Evolutionary conservation across 2,113 vertebrate genomes (phyloP), one percentile per base, ranked within the genome.

Genomic region (Meleagris gallopavo): DNA sequence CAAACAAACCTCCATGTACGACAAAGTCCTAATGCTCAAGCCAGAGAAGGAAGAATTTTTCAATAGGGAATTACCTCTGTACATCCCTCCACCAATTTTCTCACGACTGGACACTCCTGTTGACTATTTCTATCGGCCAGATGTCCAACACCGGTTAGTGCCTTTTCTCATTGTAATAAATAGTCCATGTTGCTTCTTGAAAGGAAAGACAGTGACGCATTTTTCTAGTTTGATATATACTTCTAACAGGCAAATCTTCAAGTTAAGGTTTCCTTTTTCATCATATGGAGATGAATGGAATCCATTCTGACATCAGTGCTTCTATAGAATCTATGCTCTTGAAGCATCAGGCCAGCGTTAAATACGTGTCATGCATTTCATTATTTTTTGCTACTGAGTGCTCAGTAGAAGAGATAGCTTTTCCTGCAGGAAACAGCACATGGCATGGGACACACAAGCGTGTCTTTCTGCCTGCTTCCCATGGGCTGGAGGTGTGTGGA

Each of bases 71-170:
- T 91, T 99, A 75, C 98, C 98, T 0, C 98, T 98, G 40, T 99
- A 99, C 86, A 98, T 99, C 16, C 99, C 99, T 1, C 99, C 99
- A 0, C 98, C 99, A 9, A 99, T 99, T 91, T 99, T 99, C 97
- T 99, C 99, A 19, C 98, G 99, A 6, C 98, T 99, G 58, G 99
- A 99, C 94, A 98, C 93, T 27, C 98, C 99, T 0, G 96, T 98
- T 75, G 99, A 99, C 91, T 99, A 99, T 94, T 98, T 95, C 94
- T 99, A 99, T 70, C 98, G 99, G 3, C 98, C 99, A 1, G 99
- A 99, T 55, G 90, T 97, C 6, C 96, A 97, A 14, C 98, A 99
- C 91, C 98, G 98, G 98, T 98, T 71, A 95, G 97, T 60, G n/a
- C 22, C 43, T 74, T 73, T 43, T 18, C 34, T 72, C 29, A 1